Evolutionary conservation across 2,113 vertebrate species (phyloP).

Genomic region (Menidia beryllina): DNA sequence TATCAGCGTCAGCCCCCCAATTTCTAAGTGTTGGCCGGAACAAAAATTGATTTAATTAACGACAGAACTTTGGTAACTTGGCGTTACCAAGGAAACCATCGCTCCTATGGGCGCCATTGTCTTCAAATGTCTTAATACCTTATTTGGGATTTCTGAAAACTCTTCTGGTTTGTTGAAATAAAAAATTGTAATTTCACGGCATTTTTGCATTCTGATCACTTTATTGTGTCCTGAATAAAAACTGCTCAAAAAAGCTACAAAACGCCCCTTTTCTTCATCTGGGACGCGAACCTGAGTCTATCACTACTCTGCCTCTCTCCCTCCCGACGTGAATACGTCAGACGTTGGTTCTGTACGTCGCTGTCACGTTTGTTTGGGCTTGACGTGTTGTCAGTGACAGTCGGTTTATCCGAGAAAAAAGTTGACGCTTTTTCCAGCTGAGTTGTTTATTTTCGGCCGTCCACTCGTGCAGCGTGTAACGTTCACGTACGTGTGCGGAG

Average conservation of each 20-base stretch:
- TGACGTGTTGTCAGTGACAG: not conserved
- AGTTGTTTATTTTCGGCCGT: not conserved
- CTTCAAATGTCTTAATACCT: too few species aligned
- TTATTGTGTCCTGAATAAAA: too few species aligned
- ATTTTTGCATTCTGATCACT: too few species aligned
- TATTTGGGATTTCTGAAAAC: too few species aligned
- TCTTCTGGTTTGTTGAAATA: too few species aligned
- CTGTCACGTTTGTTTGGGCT: not conserved
- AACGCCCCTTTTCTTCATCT: too few species aligned
- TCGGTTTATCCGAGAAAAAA: not conserved
- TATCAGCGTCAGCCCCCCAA: not conserved
- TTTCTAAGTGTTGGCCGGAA: not conserved
- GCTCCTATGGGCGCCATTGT: not conserved
- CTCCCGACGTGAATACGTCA: too few species aligned
- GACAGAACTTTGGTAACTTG: not conserved
- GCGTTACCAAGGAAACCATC: slow-evolving; percentile 30
- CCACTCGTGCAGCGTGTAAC: not conserved
- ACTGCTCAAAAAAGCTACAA: too few species aligned
- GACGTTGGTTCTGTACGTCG: not conserved
- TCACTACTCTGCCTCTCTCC: too few species aligned
- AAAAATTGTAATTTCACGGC: too few species aligned
- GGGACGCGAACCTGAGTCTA: too few species aligned
- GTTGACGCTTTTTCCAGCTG: slow-evolving; percentile 2
- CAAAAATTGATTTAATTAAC: not conserved
- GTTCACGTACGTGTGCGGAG: fast-evolving